Conservation (phyloP, 37 sponge, comb jelly and placozoan genomes). For the Eunapius fragilis region DNA sequence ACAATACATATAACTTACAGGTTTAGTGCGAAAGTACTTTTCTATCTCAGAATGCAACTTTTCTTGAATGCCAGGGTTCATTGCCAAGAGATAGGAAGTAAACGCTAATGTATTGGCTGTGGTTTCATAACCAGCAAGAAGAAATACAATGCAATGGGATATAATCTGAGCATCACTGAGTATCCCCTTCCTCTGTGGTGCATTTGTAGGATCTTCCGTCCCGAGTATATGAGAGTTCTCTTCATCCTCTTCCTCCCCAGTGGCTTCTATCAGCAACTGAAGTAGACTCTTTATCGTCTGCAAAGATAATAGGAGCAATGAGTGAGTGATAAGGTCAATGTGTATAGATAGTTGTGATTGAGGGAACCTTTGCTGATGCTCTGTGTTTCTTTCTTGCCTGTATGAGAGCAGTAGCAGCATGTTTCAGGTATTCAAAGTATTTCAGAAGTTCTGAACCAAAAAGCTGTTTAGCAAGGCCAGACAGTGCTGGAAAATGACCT, state of each 20-base stretch:
- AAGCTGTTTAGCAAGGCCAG: no score
- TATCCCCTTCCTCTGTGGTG: background rate
- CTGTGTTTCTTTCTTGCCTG: no score
- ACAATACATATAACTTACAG: slow-evolving; percentile 27
- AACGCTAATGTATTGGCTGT: slow-evolving; percentile 60
- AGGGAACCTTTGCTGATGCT: no score
- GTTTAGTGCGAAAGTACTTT: slow-evolving; percentile 40
- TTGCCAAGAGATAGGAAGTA: slow-evolving; percentile 49
- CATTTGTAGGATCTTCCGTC: background rate
- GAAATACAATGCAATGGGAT: slow-evolving; percentile 39
- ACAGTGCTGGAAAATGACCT: no score
- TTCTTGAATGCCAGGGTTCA: slow-evolving; percentile 59
- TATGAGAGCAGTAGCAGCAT: no score
- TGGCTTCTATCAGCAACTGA: slow-evolving; percentile 56
- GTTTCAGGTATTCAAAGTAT: no score
- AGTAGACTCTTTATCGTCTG: slow-evolving; percentile 49
- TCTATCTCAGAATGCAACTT: slow-evolving; percentile 49
- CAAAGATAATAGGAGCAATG: no score
- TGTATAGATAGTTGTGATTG: no score
- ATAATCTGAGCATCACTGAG: slow-evolving; percentile 59
- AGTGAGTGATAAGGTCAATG: no score
- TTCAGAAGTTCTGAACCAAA: no score
- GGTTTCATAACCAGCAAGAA: slow-evolving; percentile 77
- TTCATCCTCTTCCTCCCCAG: background rate
- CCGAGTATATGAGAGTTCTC: background rate